Conservation (phyloP, 1,140 invertebrate species). For the Aethina tumida region DNA sequence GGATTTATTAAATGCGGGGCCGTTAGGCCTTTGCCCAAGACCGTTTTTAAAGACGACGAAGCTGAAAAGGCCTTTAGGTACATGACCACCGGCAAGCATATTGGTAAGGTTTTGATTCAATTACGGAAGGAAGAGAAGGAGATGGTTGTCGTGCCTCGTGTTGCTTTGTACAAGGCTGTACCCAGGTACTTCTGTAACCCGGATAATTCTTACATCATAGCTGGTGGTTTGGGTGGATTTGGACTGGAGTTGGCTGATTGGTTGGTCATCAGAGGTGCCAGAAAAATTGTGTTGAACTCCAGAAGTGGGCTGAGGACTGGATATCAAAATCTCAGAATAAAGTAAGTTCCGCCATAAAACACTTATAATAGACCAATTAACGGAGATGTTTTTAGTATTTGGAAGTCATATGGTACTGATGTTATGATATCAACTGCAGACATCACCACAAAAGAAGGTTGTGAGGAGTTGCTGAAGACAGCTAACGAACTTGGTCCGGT, state of each 20-base stretch:
- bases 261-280: slow-evolving; percentile 72
- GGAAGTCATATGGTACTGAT: slow-evolving; percentile 43
- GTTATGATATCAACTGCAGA: slow-evolving; percentile 41
- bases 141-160: slow-evolving; percentile 2
- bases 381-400: slow-evolving; percentile 37
- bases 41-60: slow-evolving; percentile 47
- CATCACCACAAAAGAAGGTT: slow-evolving; percentile 39
- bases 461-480: slow-evolving; percentile 46
- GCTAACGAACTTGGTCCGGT: slow-evolving; percentile 51
- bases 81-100: slow-evolving; percentile 78
- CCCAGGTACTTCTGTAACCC: slow-evolving; percentile 27
- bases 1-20: slow-evolving; percentile 41
- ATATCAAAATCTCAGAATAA: slow-evolving; percentile 61
- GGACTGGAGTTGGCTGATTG: slow-evolving; percentile 82
- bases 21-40: slow-evolving; percentile 48
- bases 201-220: slow-evolving; percentile 46
- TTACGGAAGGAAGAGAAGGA: slow-evolving; percentile 37
- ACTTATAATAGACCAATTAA: no score
- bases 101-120: slow-evolving; percentile 71
- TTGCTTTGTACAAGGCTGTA: background rate
- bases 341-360: no score
- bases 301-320: slow-evolving; percentile 65
- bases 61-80: slow-evolving; percentile 57
- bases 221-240: slow-evolving; percentile 78
- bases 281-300: slow-evolving; percentile 68